Conservation (phyloP, 1,140 invertebrate species). For the Coelopa frigida region DNA sequence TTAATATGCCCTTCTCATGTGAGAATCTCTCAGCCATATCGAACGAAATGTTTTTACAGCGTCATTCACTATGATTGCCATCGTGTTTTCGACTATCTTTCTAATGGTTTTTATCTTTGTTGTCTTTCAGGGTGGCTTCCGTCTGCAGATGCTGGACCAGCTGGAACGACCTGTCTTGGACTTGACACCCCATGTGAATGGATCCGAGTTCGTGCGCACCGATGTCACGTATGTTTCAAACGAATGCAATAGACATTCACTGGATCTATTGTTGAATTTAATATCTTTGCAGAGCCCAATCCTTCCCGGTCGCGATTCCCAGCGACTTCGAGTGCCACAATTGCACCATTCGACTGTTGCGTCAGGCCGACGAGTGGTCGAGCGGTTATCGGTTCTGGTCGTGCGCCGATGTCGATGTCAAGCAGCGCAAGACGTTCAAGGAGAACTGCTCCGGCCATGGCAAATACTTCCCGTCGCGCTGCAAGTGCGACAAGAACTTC, state of each 20-base stretch:
- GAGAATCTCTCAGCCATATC: no score
- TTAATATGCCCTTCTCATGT: no score
- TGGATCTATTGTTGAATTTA: no score
- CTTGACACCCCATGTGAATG: conserved; percentile 70
- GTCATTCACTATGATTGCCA: no score
- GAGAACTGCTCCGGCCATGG: conserved; percentile 80
- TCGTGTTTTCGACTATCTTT: no score
- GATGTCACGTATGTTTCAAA: conserved; percentile 62
- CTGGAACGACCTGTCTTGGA: conserved; percentile 75
- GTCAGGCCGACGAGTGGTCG: conserved; percentile 86
- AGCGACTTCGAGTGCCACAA: conserved; percentile 75
- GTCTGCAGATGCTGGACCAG: conserved; percentile 72
- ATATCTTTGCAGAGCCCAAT: conserved; percentile 62
- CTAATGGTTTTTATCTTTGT: conserved; percentile 15
- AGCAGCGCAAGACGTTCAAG: conserved; percentile 60
- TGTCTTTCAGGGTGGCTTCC: conserved; percentile 73
- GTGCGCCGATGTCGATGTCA: conserved; percentile 90
- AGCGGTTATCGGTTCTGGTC: conserved; percentile 84
- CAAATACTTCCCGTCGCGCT: conserved; percentile 64
- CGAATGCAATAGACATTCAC: background rate
- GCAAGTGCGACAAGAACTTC: conserved; percentile 75
- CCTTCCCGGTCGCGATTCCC: conserved; percentile 70
- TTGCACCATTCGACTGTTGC: conserved; percentile 80
- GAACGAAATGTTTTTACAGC: no score
- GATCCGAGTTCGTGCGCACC: conserved; percentile 69